These are phyloP conservation scores for Priocnemis perturbator DNA, from an alignment of 2,888 invertebrate species.

Conservation along the genomic window DNA sequence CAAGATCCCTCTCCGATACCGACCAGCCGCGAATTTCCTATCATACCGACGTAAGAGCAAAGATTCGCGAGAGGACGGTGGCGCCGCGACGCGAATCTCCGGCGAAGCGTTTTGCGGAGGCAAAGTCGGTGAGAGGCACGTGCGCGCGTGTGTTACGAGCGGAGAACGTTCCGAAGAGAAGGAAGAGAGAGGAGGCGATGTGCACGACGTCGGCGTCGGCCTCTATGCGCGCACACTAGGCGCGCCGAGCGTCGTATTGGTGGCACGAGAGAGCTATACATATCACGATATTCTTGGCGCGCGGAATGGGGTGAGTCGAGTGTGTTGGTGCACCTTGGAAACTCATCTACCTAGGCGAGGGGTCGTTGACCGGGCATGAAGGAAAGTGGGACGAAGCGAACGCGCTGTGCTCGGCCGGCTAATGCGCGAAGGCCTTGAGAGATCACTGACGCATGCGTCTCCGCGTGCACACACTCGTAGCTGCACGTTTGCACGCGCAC, in stretches of 20 bases:
- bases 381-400: constrained; percentile 74
- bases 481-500: constrained; percentile 12
- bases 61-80: constrained; percentile 68
- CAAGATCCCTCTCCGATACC: constrained; percentile 42
- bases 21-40: constrained; percentile 57
- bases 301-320: constrained; percentile 13
- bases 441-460: constrained; percentile 70
- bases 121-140: neutral
- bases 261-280: constrained; percentile 26
- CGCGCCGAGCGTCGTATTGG: constrained; percentile 32
- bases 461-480: constrained; percentile 19
- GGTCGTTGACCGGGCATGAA: constrained; percentile 74
- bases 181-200: neutral
- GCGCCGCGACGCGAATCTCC: constrained; percentile 63
- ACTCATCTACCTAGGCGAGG: constrained; percentile 62
- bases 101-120: constrained; percentile 21
- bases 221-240: constrained; percentile 7
- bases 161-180: neutral
- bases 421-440: constrained; percentile 73
- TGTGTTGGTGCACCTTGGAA: constrained; percentile 69
- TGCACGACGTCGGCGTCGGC: neutral
- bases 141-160: neutral
- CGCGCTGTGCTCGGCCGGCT: constrained; percentile 57
- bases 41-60: constrained; percentile 63
- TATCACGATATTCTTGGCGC: too few species aligned